Evolutionary conservation across 2,797 vertebrate genomes (phyloP), one percentile per base, ranked within the genome.

Genomic region (Spatula versicolor): DNA sequence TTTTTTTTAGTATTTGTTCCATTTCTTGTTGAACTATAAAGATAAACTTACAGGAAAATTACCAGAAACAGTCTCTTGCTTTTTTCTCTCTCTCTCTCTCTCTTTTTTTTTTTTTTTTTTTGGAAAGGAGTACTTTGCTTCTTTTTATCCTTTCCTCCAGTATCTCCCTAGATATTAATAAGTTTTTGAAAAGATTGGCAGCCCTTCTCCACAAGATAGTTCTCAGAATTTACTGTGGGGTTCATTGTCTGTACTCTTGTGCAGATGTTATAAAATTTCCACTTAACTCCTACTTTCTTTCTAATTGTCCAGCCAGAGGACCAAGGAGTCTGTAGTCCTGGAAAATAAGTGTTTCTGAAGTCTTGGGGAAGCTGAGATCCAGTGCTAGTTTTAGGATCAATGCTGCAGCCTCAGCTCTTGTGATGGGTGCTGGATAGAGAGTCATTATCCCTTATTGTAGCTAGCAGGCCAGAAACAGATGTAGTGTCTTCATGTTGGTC

Each of bases 131-230:
- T 6, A 23, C 48, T 92, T 85, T 60, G 23, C 9, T 87, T 74
- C 4, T 85, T 84, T 90, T 92, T 84, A 23, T 86, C 12, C 31
- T 93, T 86, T 79, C 20, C 69, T 56, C 43, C 31, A 69, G 33
- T 50, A 77, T 91, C 20, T 95, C 67, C 71, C 85, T 54, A 78
- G 85, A 90, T 82, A 78, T 56, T 41, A 81, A 71, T 84, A 94
- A 33, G 39, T 76, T 60, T 43, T 86, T 8, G 1, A 41, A 77
- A 76, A 69, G 74, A 91, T 11, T 79, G 85, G 85, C 55, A 88
- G 35, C 43, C 78, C 62, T 91, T 78, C 69, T 87, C 30, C 68
- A 41, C 26, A 52, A 66, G 82, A 86, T 30, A 81, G 68, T 52
- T 54, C 75, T 81, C 73, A 69, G 86, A 88, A 91, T 92, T 56